Percentiles rank a stretch among this genome's conserved stretches.
Conservation (phyloP, 2,797 vertebrate species). For the Erethizon dorsatum region DNA sequence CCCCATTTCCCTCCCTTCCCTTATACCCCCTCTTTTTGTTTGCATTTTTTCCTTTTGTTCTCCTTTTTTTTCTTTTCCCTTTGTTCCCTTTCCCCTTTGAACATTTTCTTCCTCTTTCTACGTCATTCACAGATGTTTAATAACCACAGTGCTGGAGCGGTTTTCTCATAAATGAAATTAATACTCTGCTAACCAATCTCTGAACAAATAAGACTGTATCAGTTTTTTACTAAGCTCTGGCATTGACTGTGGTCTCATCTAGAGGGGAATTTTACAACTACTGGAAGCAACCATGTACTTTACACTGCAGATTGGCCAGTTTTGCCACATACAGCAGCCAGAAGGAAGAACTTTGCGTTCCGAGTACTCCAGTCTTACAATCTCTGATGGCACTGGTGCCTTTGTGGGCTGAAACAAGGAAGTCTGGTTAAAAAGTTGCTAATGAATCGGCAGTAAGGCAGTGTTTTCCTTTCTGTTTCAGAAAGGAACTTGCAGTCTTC, state of each 20-base stretch:
- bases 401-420: slow-evolving; percentile 55
- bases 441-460: slow-evolving; percentile 65
- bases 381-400: neutral
- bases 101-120: neutral
- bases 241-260: neutral
- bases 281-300: neutral
- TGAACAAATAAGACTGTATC: neutral
- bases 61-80: neutral
- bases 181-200: neutral
- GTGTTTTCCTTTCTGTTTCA: slow-evolving; percentile 71
- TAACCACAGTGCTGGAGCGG: neutral
- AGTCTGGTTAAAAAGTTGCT: slow-evolving; percentile 69
- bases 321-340: neutral
- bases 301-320: neutral
- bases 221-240: neutral
- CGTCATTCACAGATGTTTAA: neutral
- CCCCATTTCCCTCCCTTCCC: neutral
- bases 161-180: slow-evolving; percentile 48
- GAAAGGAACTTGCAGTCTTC: neutral
- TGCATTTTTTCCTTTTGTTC: neutral
- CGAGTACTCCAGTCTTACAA: neutral
- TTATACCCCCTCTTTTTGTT: neutral
- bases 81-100: neutral
- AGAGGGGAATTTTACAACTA: neutral
- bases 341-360: slow-evolving; percentile 33